Evolutionary conservation across 2,113 vertebrate genomes (phyloP).

Genomic region (Labeo rohita): DNA sequence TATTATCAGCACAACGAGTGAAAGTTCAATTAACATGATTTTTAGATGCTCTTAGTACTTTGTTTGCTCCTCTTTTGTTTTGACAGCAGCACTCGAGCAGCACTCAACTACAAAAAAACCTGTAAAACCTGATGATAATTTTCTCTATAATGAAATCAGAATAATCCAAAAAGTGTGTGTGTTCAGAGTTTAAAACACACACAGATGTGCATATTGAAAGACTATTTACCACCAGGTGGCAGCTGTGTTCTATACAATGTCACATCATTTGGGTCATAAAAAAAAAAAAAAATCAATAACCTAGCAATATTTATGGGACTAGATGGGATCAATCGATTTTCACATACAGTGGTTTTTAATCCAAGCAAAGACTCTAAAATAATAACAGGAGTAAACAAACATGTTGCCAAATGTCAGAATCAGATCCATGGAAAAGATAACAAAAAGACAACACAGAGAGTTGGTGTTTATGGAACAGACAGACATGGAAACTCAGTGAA

Average conservation of each 20-base stretch:
- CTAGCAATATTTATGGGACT: conserved; percentile 51
- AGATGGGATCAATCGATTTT: conserved; percentile 54
- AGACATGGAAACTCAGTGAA: not conserved
- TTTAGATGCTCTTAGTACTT: not conserved
- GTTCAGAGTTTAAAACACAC: too few species aligned
- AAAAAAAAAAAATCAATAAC: conserved; percentile 51
- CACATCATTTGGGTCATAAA: not conserved
- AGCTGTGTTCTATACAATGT: conserved; percentile 42
- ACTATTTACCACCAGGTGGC: conserved; percentile 64
- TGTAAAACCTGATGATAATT: not conserved
- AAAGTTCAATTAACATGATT: not conserved
- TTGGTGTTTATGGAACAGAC: not conserved
- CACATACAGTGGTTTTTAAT: conserved; percentile 31
- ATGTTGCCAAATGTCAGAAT: not conserved
- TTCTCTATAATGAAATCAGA: not conserved
- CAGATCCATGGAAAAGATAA: not conserved
- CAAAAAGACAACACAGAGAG: not conserved
- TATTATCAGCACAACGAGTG: too few species aligned
- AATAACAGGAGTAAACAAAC: not conserved
- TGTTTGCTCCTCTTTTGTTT: not conserved
- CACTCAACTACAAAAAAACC: not conserved
- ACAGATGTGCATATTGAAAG: not conserved
- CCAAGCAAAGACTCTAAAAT: conserved; percentile 37
- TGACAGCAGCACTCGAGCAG: not conserved
- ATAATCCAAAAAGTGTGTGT: too few species aligned